phyloP scores from a whole-genome alignment of 2,888 invertebrate species.

The Tiphia femorata region DNA sequence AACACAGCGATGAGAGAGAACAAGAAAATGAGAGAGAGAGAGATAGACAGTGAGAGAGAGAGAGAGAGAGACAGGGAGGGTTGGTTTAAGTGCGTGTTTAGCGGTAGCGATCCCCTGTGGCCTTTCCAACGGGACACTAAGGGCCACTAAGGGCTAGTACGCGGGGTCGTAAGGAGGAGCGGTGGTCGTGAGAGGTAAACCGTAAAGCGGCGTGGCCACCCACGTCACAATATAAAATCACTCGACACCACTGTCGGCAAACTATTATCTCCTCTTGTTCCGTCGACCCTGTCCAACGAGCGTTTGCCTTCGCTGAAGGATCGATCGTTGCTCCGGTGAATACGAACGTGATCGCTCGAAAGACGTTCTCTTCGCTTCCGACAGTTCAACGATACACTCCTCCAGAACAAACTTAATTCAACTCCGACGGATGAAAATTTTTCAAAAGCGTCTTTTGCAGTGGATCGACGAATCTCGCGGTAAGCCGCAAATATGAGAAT shows the following conservation, averaged over 20 bases:
- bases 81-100: constrained; percentile 56
- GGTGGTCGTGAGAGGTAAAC: constrained; percentile 29
- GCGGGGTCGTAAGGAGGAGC: constrained; percentile 10
- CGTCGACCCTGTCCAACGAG: too few relatives aligned
- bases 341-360: too few relatives aligned
- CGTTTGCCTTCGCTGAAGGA: too few relatives aligned
- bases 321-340: too few relatives aligned
- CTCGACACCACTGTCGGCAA: constrained; percentile 7
- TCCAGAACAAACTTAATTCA: too few relatives aligned
- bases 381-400: too few relatives aligned
- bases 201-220: constrained; percentile 30
- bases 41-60: constrained; percentile 1
- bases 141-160: constrained; percentile 37
- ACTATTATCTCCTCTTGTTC: neutral
- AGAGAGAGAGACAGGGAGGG: constrained; percentile 11
- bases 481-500: too few relatives aligned
- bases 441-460: too few relatives aligned
- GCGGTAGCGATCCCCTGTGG: constrained; percentile 49
- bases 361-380: too few relatives aligned
- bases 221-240: constrained; percentile 43
- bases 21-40: constrained; percentile 14
- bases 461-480: too few relatives aligned
- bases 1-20: too few relatives aligned
- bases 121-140: constrained; percentile 45
- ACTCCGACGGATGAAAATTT: too few relatives aligned